These are phyloP conservation scores for Babylonia areolata DNA, from an alignment of 1,140 invertebrate species.

Conservation along the genomic window DNA sequence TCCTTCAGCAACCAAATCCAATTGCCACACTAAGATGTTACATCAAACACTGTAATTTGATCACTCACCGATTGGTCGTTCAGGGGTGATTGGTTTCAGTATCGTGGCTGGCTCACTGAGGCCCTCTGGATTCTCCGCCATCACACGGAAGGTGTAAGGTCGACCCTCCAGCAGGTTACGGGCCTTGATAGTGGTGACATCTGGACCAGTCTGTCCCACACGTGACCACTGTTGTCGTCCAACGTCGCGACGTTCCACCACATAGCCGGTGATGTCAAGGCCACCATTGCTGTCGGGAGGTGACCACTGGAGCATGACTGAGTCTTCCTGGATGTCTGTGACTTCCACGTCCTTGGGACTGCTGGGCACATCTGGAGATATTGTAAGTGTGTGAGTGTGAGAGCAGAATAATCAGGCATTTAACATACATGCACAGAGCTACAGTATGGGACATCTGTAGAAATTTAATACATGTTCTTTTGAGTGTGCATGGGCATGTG, in stretches of 20 bases:
- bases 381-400: background rate
- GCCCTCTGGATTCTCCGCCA: conserved; percentile 95
- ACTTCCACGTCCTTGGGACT: conserved; percentile 62
- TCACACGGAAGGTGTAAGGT: conserved; percentile 95
- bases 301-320: conserved; percentile 83
- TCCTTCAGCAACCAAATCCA: too few relatives aligned
- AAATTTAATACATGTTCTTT: background rate
- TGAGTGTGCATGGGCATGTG: too few relatives aligned
- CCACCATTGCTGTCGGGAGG: conserved; percentile 98
- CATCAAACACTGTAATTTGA: too few relatives aligned
- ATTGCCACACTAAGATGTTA: too few relatives aligned
- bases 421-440: background rate
- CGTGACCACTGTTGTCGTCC: conserved; percentile 82
- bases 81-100: conserved; percentile 76
- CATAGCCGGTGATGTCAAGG: conserved; percentile 92
- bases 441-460: background rate
- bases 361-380: conserved; percentile 62
- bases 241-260: conserved; percentile 86
- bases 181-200: conserved; percentile 63
- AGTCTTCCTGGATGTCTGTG: conserved; percentile 67
- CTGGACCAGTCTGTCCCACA: conserved; percentile 58
- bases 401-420: too few relatives aligned
- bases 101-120: conserved; percentile 74
- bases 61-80: conserved; percentile 67
- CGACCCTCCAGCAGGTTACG: conserved; percentile 89